phyloP scores from a whole-genome alignment of 2,888 invertebrate species.

The Athalia rosae region DNA sequence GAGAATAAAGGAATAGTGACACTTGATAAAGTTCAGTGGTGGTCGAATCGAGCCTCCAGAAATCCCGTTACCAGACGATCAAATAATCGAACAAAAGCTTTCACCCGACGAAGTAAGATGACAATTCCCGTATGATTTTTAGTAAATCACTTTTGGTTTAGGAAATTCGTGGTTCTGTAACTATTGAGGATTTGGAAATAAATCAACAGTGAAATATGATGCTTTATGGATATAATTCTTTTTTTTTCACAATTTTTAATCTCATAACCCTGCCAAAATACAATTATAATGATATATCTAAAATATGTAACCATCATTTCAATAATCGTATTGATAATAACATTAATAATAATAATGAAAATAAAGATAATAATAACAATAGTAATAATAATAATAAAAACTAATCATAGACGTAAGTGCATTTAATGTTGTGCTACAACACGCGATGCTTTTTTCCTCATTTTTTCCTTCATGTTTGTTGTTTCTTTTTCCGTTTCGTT shows the following conservation, averaged over 20 bases:
- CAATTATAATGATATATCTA: constrained; percentile 69
- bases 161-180: no score
- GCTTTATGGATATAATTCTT: constrained; percentile 29
- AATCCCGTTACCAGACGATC: no score
- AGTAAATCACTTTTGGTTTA: no score
- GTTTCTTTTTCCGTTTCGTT: constrained; percentile 41
- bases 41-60: no score
- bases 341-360: constrained; percentile 65
- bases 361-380: constrained; percentile 69
- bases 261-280: constrained; percentile 73
- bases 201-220: constrained; percentile 20
- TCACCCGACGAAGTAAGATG: no score
- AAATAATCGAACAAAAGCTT: no score
- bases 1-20: no score
- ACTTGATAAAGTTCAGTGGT: no score
- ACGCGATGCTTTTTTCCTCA: constrained; percentile 19
- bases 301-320: constrained; percentile 69
- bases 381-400: constrained; percentile 63
- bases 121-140: no score
- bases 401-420: constrained; percentile 61
- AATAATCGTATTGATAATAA: constrained; percentile 49
- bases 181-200: constrained; percentile 7
- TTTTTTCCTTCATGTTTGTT: constrained; percentile 27
- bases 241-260: constrained; percentile 66
- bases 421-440: constrained; percentile 45